Evolutionary conservation across 92 coral and sea anemone genomes (phyloP).

Genomic region (Bergia puertoricense): DNA sequence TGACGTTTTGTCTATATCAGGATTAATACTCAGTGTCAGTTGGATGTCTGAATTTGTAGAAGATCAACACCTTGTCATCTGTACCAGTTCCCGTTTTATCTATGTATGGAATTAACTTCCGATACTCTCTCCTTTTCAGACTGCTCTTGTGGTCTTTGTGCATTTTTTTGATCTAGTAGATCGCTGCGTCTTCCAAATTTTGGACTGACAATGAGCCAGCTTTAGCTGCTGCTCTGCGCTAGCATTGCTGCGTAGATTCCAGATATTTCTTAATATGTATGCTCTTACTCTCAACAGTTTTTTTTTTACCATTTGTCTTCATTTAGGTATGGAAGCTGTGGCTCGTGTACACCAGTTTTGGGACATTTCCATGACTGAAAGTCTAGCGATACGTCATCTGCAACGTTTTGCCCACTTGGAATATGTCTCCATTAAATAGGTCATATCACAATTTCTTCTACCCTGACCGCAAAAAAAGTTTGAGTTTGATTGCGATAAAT

Average conservation of each 20-base stretch:
- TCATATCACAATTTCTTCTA: conserved; percentile 58
- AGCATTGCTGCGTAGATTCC: conserved; percentile 24
- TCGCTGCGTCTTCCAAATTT: conserved; percentile 51
- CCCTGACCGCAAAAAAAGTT: conserved; percentile 63
- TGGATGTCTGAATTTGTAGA: conserved; percentile 49
- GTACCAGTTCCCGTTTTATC: conserved; percentile 50
- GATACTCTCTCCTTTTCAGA: conserved; percentile 44
- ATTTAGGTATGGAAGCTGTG: conserved; percentile 45
- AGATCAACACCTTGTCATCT: conserved; percentile 50
- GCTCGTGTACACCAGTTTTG: conserved; percentile 56
- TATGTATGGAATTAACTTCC: conserved; percentile 45
- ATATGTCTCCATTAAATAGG: conserved; percentile 61
- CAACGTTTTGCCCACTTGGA: conserved; percentile 57
- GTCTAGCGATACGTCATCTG: conserved; percentile 59
- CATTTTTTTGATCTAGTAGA: conserved; percentile 49
- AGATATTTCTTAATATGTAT: conserved; percentile 43
- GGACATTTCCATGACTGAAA: conserved; percentile 43
- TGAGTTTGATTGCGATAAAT: conserved; percentile 19
- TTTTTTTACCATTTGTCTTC: conserved; percentile 50
- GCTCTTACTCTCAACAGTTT: conserved; percentile 53
- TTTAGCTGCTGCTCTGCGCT: background rate
- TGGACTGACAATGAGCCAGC: conserved; percentile 40
- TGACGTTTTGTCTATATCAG: conserved; percentile 13
- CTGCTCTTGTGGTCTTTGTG: conserved; percentile 49
- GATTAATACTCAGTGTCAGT: conserved; percentile 14